A percentile compares a stretch with the other conserved stretches of the same genome.
Conservation (phyloP, 2,888 invertebrate genomes). For the Pristionchus exspectatus region DNA sequence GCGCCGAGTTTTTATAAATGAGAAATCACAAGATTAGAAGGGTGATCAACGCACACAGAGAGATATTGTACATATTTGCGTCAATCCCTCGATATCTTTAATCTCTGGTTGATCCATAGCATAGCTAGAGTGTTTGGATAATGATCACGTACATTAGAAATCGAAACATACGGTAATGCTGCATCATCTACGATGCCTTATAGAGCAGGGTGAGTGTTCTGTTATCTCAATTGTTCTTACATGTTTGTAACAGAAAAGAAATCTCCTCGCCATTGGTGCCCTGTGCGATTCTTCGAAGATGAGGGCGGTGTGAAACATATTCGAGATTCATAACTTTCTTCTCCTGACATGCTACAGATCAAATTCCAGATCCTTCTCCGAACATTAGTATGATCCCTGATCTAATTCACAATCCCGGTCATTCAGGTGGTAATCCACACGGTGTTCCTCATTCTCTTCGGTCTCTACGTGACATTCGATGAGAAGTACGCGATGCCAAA, state of each 20-base stretch:
- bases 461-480: conserved; percentile 71
- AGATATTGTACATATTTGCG: neutral
- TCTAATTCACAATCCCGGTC: neutral
- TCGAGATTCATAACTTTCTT: too few species aligned
- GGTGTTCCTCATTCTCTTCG: conserved; percentile 73
- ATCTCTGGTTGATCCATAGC: neutral
- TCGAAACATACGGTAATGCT: neutral
- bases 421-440: conserved; percentile 61
- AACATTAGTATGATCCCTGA: too few species aligned
- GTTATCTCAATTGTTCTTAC: too few species aligned
- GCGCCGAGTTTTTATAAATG: neutral
- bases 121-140: neutral
- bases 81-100: neutral
- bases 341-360: too few species aligned
- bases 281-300: too few species aligned
- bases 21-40: neutral
- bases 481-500: conserved; percentile 66
- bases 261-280: too few species aligned
- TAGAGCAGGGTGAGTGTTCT: too few species aligned
- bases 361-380: too few species aligned
- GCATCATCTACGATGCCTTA: too few species aligned
- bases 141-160: neutral
- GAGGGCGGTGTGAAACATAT: too few species aligned
- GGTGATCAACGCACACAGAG: neutral
- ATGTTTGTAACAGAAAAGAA: too few species aligned